A percentile compares a stretch with the other conserved stretches of the same genome.
phyloP scores from a whole-genome alignment of 2,888 invertebrate genomes.

The Anorthoa munda region DNA sequence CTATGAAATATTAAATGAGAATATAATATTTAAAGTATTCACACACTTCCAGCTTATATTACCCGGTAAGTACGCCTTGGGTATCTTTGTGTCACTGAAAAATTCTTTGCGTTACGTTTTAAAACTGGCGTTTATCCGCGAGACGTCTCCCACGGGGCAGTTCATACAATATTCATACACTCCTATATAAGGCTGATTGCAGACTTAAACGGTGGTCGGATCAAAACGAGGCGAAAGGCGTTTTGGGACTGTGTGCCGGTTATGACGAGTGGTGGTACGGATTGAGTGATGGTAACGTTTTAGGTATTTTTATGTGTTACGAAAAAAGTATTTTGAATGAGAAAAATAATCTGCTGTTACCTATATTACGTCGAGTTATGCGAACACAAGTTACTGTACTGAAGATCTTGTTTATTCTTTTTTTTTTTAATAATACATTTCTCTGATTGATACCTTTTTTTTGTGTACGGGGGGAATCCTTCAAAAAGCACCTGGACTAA shows the following conservation, averaged over 20 bases:
- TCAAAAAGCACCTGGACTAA: no score
- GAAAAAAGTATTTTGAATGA: no score
- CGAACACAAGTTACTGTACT: no score
- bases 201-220: conserved; percentile 68
- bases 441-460: no score
- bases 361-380: no score
- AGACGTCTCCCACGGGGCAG: conserved; percentile 82
- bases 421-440: no score
- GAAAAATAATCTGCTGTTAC: no score
- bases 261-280: conserved; percentile 44
- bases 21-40: conserved; percentile 62
- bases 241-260: conserved; percentile 47
- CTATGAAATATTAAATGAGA: conserved; percentile 56
- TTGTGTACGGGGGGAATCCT: no score
- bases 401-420: no score
- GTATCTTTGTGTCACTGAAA: conserved; percentile 75
- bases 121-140: conserved; percentile 83
- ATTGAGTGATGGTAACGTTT: conserved; percentile 22
- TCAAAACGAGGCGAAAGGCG: conserved; percentile 52
- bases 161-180: conserved; percentile 86
- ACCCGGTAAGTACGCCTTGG: conserved; percentile 48
- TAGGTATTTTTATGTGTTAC: no score
- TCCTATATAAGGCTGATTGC: conserved; percentile 76
- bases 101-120: conserved; percentile 81
- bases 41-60: conserved; percentile 56